Evolutionary conservation across 2,797 vertebrate species (phyloP), one percentile per base, ranked within the genome.

Genomic region (Tiaroga cobitis): DNA sequence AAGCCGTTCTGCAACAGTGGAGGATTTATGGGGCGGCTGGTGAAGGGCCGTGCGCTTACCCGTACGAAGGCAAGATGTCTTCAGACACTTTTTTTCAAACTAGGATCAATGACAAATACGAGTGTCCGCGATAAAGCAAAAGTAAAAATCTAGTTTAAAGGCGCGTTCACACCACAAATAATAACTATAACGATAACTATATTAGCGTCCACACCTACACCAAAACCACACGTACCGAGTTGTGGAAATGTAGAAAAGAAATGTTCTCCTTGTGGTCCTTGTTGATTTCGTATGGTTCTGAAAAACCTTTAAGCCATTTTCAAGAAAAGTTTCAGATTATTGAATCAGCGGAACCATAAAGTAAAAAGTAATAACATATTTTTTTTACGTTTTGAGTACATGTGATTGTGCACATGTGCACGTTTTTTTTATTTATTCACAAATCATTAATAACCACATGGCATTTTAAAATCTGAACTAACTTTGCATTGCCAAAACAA

Each of bases 31-130:
- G 93, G 92, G 96, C 95, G 0, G 91, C 90, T 0, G 91, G 90
- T 75, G 96, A 96, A 90, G 93, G 94, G 15, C 94, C 98, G 61
- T 99, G 98, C 88, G 95, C 97, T 4, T 91, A 94, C 81, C 96
- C 95, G 0, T 96, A 96, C 85, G 94, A 97, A 97, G 97, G 98
- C 97, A 95, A 95, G 87, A 51, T 67, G 7, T 72, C 34, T 74
- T 19, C 41, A 1, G 11, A 61, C 15, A 37, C n/a, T 18, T 59
- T 73, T 43, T 59, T 65, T 61, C 6, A 67, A 51, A 69, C 4
- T 34, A 34, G 10, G 21, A 56, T 54, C 19, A 54, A 2, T 32
- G 29, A 70, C 68, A n/a, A 39, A 70, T 70, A 15, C 5, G 3
- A 63, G 26, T 65, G 26, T 32, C 61, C 26, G 8, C 1, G 1